Base-by-base conservation (phyloP, 2,797 vertebrate species). In the Neostethus bicornis region DNA sequence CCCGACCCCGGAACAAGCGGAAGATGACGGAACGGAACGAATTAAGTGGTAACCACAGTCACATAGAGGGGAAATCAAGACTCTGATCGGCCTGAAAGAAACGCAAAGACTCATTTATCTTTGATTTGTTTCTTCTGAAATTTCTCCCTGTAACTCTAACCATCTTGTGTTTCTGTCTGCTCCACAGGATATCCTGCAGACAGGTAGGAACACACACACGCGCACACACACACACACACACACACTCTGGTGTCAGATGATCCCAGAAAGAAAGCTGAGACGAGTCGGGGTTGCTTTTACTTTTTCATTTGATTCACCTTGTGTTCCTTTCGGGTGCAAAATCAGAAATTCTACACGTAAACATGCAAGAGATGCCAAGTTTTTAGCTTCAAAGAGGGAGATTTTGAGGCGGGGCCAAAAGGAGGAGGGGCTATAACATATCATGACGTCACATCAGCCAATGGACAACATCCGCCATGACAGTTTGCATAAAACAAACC, bases 131-230 rank as follows among this genome's bases (percentile, higher is more conserved):
- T 55, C 21, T 34, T 19, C 29, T 60, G 48, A 61, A 35, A 19
- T 51, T 41, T 52, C 48, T 19, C 41, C 6, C 32, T 72, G 73
- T 66, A 66, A 76, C 52, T 52, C 45, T 65, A 77, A 67, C 63
- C 49, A 1, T 2, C 17, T 24, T 39, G 44, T 79, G 38, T 77
- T n/a, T 59, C 34, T 56, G 13, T 59, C 47, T 67, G 26, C 51
- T 31, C 38, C 16, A 61, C 80, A 86, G 86, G 70, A 59, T 48
- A 66, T 78, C 71, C 80, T 75, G 63, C 48, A 63, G 60, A 66
- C 13, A 79, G 79, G 87, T 87, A 67, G 85, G 80, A 29, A 14
- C 59, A 39, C 51, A 55, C 57, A 44, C 50, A 61, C 35, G 44
- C 39, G 44, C 32, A 54, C n/a, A n/a, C 29, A 14, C 59, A 39